These are phyloP conservation scores for Panthera leo DNA, from an alignment of 2,113 vertebrate genomes.

Conservation along the genomic window DNA sequence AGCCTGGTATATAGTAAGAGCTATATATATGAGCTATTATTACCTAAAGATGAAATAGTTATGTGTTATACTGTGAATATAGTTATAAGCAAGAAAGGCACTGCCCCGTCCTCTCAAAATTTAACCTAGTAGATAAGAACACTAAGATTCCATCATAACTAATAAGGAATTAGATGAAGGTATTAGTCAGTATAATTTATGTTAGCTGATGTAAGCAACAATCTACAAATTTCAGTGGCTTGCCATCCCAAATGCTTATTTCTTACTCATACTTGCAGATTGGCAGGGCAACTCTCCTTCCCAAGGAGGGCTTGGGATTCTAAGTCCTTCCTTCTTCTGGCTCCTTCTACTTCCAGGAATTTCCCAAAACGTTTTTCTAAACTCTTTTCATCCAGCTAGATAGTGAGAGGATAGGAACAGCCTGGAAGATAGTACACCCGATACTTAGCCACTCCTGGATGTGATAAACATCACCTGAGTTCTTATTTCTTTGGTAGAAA, in stretches of 20 bases:
- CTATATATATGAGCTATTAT: neutral
- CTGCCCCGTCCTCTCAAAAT: neutral
- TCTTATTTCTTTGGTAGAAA: neutral
- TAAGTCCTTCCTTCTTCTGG: neutral
- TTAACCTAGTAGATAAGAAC: neutral
- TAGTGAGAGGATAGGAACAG: neutral
- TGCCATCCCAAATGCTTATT: neutral
- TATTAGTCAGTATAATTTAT: neutral
- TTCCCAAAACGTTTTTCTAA: neutral
- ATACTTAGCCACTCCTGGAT: neutral
- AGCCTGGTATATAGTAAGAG: neutral
- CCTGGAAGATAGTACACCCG: neutral
- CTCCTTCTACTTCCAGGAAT: neutral
- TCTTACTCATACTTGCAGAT: neutral
- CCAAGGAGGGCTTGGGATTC: neutral
- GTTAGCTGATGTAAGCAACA: neutral
- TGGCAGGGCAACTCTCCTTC: neutral
- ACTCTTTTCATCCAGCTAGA: neutral
- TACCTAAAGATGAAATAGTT: neutral
- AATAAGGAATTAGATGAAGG: neutral
- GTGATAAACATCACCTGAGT: neutral
- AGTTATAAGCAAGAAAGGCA: neutral
- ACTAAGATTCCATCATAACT: neutral
- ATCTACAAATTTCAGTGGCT: neutral
- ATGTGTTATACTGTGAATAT: neutral